Percentiles rank a stretch among this genome's conserved stretches.
These are phyloP conservation scores for Macaca fascicularis DNA, from an alignment of 2,113 vertebrate species.

Conservation along the genomic window T2T-MFA8v1.1 NC_088381.1:155354001-155354500, in stretches of 20 bases:
- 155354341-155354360: background rate
- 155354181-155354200: background rate
- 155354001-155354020: background rate
- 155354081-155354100: background rate
- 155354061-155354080: background rate
- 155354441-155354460: background rate
- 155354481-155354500: background rate
- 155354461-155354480: background rate
- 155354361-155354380: background rate
- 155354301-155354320: background rate
- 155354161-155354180: background rate
- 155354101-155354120: background rate
- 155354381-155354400: rapidly evolving
- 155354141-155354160: background rate
- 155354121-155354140: background rate
- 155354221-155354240: background rate
- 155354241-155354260: background rate
- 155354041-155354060: background rate
- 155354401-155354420: background rate
- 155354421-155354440: background rate
- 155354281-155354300: background rate
- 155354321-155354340: background rate
- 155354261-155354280: background rate
- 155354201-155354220: background rate
- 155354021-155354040: background rate